These are phyloP conservation scores for Sceliomorpha sp. DNA, from an alignment of 2,888 invertebrate genomes.

Conservation along the genomic window DNA sequence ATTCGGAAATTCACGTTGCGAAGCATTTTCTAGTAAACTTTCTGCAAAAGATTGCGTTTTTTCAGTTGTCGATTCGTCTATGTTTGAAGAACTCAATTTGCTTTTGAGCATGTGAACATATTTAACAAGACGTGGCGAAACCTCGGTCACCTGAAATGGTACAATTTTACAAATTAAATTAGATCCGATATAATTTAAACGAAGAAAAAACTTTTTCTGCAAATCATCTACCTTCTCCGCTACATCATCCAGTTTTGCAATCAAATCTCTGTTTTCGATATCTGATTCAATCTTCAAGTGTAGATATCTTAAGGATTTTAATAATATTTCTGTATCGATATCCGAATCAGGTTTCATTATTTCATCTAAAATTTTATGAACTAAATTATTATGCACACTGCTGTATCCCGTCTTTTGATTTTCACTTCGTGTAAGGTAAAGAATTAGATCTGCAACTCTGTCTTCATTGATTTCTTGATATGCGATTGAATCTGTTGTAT, in stretches of 20 bases:
- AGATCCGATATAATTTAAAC: too few relatives aligned
- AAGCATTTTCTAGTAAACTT: too few relatives aligned
- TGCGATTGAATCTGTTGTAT: slow-evolving; percentile 88
- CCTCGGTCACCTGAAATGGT: too few relatives aligned
- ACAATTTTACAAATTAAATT: background rate
- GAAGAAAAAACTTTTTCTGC: background rate
- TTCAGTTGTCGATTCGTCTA: too few relatives aligned
- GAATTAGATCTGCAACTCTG: slow-evolving; percentile 87
- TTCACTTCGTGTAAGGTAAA: slow-evolving; percentile 83
- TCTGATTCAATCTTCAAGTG: slow-evolving; percentile 65
- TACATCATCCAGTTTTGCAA: slow-evolving; percentile 64
- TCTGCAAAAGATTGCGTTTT: too few relatives aligned
- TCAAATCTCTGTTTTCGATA: slow-evolving; percentile 62
- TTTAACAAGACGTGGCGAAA: too few relatives aligned
- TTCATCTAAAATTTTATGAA: slow-evolving; percentile 69
- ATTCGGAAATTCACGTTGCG: too few relatives aligned
- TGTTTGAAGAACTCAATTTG: too few relatives aligned
- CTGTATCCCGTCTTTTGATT: slow-evolving; percentile 53
- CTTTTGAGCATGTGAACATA: too few relatives aligned
- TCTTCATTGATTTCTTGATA: slow-evolving; percentile 87
- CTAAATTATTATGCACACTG: slow-evolving; percentile 71
- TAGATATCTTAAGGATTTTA: slow-evolving; percentile 69
- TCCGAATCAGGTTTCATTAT: slow-evolving; percentile 64
- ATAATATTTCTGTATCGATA: slow-evolving; percentile 64
- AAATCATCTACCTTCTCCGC: slow-evolving; percentile 59